Conservation (phyloP, 1,140 invertebrate species). For the Anastrepha obliqua region DNA sequence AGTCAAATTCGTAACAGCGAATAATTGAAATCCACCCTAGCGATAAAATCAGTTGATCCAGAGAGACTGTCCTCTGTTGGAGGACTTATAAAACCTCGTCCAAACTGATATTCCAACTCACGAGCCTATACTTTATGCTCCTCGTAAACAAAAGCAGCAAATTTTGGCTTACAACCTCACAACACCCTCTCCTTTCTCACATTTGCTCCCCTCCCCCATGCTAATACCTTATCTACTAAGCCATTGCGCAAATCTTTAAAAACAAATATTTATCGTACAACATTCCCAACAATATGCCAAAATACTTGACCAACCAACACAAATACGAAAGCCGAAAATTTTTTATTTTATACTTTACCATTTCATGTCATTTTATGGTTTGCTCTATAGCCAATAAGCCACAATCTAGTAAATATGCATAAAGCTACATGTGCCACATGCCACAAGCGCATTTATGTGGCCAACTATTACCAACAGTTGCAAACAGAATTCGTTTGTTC, state of each 20-base stretch:
- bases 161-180: no score
- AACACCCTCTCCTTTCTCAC: no score
- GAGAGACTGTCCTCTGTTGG: no score
- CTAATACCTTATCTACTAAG: neutral
- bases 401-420: slow-evolving; percentile 52
- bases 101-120: no score
- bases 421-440: slow-evolving; percentile 44
- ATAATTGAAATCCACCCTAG: no score
- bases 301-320: slow-evolving; percentile 10
- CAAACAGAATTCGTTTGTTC: slow-evolving; percentile 26
- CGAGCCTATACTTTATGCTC: no score
- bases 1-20: no score
- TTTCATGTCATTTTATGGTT: slow-evolving; percentile 44
- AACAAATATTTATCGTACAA: slow-evolving; percentile 12
- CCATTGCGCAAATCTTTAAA: neutral
- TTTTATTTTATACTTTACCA: neutral
- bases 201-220: neutral
- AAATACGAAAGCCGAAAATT: neutral
- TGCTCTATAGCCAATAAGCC: slow-evolving; percentile 47
- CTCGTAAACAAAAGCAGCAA: no score
- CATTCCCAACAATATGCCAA: neutral
- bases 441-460: slow-evolving; percentile 33
- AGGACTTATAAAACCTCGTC: no score
- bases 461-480: slow-evolving; percentile 28
- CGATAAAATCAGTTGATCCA: no score